Conservation (phyloP, 2,888 invertebrate genomes). For the Drosophila multiciliata region DNA sequence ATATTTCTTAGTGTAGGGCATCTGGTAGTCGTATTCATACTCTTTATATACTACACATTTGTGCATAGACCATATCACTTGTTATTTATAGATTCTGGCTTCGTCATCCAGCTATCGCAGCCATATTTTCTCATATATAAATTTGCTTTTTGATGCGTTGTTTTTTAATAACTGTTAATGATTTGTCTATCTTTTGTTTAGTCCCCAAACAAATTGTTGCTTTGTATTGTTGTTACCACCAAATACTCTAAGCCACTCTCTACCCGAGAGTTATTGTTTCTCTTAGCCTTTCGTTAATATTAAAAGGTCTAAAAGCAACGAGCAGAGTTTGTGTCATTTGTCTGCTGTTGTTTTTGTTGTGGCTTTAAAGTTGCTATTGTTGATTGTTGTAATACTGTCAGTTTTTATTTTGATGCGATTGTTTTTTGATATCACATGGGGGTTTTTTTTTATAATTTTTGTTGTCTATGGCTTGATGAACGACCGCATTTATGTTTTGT, state of each 20-base stretch:
- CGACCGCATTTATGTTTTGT: conserved; percentile 47
- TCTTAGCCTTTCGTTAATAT: conserved; percentile 22
- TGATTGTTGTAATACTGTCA: conserved; percentile 17
- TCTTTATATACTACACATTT: background rate
- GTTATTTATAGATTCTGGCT: conserved; percentile 67
- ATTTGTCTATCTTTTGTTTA: conserved; percentile 66
- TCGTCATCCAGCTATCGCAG: conserved; percentile 50
- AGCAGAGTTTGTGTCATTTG: conserved; percentile 63
- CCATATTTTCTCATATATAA: conserved; percentile 47
- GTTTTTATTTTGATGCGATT: conserved; percentile 61
- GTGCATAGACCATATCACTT: conserved; percentile 20
- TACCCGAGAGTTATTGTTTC: conserved; percentile 25
- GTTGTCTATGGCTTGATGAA: conserved; percentile 54
- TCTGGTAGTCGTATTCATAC: conserved; percentile 5
- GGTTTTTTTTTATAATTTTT: conserved; percentile 4
- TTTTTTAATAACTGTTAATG: conserved; percentile 78
- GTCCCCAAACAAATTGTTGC: conserved; percentile 30
- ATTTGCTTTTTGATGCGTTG: conserved; percentile 37
- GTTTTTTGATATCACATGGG: conserved; percentile 54
- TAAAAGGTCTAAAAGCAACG: conserved; percentile 37
- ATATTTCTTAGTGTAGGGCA: conserved; percentile 31
- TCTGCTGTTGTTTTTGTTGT: conserved; percentile 32
- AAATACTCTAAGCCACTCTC: background rate
- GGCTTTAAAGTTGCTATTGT: conserved; percentile 5
- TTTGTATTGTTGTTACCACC: conserved; percentile 27